These are phyloP conservation scores for Watsonalla cultraria DNA, from an alignment of 2,888 invertebrate genomes.

Conservation along the genomic window DNA sequence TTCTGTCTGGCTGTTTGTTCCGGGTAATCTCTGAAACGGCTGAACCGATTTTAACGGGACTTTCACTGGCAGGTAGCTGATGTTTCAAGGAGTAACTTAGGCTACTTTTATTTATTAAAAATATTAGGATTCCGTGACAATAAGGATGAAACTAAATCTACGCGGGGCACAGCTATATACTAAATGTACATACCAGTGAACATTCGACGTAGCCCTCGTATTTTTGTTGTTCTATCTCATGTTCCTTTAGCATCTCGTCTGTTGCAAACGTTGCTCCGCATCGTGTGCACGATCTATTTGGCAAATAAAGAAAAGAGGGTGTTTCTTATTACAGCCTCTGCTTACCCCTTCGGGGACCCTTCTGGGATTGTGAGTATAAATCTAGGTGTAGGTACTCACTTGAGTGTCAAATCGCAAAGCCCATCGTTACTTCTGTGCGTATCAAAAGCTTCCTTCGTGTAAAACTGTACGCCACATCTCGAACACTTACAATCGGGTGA, in stretches of 20 bases:
- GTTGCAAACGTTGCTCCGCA: neutral
- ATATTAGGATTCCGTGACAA: too few species aligned
- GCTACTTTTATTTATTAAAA: too few species aligned
- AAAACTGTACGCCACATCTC: neutral
- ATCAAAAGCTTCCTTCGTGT: neutral
- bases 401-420: neutral
- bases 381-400: neutral
- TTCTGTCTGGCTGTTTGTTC: too few species aligned
- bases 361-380: too few species aligned
- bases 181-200: neutral
- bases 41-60: too few species aligned
- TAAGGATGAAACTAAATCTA: too few species aligned
- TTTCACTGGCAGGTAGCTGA: too few species aligned
- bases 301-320: neutral
- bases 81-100: too few species aligned
- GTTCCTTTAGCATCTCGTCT: neutral
- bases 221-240: neutral
- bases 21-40: too few species aligned
- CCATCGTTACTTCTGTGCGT: neutral
- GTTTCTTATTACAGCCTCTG: too few species aligned
- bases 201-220: neutral
- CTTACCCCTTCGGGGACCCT: too few species aligned
- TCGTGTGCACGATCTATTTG: neutral
- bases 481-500: neutral
- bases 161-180: too few species aligned